Conservation (phyloP, 2,113 vertebrate species). For the Pteropus alecto region DNA sequence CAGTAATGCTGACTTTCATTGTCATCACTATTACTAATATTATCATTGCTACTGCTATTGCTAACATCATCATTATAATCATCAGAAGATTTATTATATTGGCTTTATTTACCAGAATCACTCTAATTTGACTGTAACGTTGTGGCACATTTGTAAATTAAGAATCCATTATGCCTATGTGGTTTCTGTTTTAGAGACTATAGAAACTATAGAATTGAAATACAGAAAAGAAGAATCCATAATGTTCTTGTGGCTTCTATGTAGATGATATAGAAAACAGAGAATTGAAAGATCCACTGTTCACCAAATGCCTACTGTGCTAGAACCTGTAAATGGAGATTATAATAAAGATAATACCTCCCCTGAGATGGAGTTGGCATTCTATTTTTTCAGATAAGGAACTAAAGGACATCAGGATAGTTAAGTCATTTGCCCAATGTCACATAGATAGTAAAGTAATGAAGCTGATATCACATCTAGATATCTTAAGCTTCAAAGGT, state of each 20-base stretch:
- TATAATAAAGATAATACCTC: neutral
- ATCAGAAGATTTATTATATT: neutral
- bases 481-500: neutral
- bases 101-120: neutral
- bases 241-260: neutral
- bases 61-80: neutral
- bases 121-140: neutral
- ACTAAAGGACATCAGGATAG: neutral
- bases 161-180: neutral
- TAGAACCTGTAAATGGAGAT: neutral
- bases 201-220: neutral
- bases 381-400: neutral
- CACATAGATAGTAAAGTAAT: neutral
- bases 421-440: neutral
- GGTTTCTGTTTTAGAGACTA: neutral
- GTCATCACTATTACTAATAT: neutral
- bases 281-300: neutral
- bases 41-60: neutral
- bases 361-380: neutral
- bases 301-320: neutral
- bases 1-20: neutral
- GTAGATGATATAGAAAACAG: conserved; percentile 9
- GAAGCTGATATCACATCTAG: neutral
- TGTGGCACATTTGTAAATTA: neutral
- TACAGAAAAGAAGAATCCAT: neutral